Conservation (phyloP, 2,888 invertebrate genomes). For the Polyommatus icarus region DNA sequence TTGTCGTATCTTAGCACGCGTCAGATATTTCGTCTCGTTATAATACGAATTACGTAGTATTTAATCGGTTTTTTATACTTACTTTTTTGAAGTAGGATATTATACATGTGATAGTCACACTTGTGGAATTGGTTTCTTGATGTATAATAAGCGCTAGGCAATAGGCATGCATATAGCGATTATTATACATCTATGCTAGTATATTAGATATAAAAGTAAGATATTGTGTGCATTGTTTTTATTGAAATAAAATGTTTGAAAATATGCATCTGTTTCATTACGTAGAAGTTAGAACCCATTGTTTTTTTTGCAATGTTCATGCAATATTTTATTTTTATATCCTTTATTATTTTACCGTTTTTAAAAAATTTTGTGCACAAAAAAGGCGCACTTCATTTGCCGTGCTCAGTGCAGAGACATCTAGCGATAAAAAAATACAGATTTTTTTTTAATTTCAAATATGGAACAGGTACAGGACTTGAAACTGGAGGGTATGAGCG, state of each 20-base stretch:
- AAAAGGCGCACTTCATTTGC: not conserved
- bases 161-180: not conserved
- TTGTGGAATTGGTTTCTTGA: conserved; percentile 28
- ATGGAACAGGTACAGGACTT: conserved; percentile 40
- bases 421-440: not conserved
- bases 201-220: conserved; percentile 44
- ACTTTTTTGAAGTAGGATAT: conserved; percentile 14
- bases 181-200: conserved; percentile 5
- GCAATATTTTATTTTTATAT: conserved; percentile 29
- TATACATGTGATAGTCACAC: conserved; percentile 25
- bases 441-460: conserved; percentile 9
- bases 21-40: conserved; percentile 7
- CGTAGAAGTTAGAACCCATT: conserved; percentile 35
- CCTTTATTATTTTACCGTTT: conserved; percentile 9
- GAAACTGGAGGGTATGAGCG: conserved; percentile 40
- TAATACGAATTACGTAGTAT: not conserved
- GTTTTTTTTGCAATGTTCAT: conserved; percentile 41
- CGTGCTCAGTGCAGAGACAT: not conserved
- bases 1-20: not conserved
- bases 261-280: conserved; percentile 35
- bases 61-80: conserved; percentile 1
- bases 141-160: conserved; percentile 29
- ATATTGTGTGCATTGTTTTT: conserved; percentile 54
- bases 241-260: conserved; percentile 68
- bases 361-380: not conserved